These are phyloP conservation scores for Oplegnathus fasciatus DNA, from an alignment of 2,113 vertebrate species.

Conservation along the genomic window DNA sequence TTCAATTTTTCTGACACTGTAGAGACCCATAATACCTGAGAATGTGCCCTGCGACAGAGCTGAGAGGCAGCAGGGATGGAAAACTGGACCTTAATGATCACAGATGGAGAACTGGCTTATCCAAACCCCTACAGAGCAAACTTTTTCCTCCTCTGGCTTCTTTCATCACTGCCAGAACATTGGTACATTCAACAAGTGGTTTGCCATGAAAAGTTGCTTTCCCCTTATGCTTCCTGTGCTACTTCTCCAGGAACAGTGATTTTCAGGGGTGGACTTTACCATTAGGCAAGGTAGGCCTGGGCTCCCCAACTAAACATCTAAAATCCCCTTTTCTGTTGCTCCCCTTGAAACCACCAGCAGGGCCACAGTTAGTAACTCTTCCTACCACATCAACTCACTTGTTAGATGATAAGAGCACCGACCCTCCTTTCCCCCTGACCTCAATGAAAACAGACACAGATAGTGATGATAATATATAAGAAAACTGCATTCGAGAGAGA, in stretches of 20 bases:
- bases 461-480: too few relatives aligned
- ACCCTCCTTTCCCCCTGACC: too few relatives aligned
- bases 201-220: conserved; percentile 13
- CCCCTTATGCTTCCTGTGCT: neutral
- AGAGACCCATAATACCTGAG: conserved; percentile 44
- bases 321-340: too few relatives aligned
- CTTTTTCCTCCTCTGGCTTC: conserved; percentile 33
- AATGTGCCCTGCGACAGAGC: conserved; percentile 11
- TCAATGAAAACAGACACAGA: too few relatives aligned
- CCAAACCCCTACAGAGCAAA: conserved; percentile 8
- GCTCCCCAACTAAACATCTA: neutral
- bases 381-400: too few relatives aligned
- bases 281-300: neutral
- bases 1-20: conserved; percentile 12
- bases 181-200: conserved; percentile 25
- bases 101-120: conserved; percentile 44
- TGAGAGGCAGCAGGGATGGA: conserved; percentile 39
- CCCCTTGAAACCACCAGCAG: too few relatives aligned
- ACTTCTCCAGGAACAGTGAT: conserved; percentile 24
- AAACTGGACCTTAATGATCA: conserved; percentile 52
- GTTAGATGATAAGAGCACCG: too few relatives aligned
- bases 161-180: conserved; percentile 11
- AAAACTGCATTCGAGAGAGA: too few relatives aligned
- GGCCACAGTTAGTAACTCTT: too few relatives aligned
- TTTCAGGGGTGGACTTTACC: neutral